A percentile compares a stretch with the other conserved stretches of the same genome.
phyloP scores from a whole-genome alignment of 2,797 vertebrate species.

The Leptodactylus fallax region DNA sequence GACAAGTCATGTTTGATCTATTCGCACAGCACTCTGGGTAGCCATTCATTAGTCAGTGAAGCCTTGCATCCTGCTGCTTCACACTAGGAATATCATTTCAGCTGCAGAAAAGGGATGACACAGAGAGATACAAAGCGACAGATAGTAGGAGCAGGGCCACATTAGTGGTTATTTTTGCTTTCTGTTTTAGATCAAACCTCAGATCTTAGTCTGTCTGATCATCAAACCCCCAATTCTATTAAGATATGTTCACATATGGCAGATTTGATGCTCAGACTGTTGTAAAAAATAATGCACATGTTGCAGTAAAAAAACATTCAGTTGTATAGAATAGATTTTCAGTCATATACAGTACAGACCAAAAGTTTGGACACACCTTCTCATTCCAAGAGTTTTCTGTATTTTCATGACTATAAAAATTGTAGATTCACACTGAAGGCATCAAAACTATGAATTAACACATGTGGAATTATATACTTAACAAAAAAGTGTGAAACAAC shows the following conservation, averaged over 20 bases:
- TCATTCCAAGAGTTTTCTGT: too few species aligned
- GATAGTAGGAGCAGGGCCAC: not conserved
- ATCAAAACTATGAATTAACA: too few species aligned
- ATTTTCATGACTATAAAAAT: too few species aligned
- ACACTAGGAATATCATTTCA: conserved; percentile 28
- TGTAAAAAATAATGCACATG: not conserved
- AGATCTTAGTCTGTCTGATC: not conserved
- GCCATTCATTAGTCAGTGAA: conserved; percentile 33
- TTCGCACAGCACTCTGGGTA: conserved; percentile 31
- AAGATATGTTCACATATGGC: not conserved
- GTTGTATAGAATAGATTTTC: too few species aligned
- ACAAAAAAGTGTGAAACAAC: too few species aligned
- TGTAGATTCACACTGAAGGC: too few species aligned
- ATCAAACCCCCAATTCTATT: not conserved
- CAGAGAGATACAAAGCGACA: not conserved
- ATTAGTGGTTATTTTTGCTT: not conserved
- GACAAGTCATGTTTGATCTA: conserved; percentile 37
- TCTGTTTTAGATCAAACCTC: not conserved
- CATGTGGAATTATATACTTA: too few species aligned
- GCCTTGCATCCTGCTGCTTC: conserved; percentile 40
- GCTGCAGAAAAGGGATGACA: conserved; percentile 28
- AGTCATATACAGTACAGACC: too few species aligned
- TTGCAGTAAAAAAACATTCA: too few species aligned
- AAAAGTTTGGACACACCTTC: too few species aligned
- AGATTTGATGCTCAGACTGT: not conserved